Percentiles rank a stretch among this genome's conserved stretches.
Evolutionary conservation across 2,113 vertebrate species (phyloP).

Genomic region (Cercocebus atys): DNA sequence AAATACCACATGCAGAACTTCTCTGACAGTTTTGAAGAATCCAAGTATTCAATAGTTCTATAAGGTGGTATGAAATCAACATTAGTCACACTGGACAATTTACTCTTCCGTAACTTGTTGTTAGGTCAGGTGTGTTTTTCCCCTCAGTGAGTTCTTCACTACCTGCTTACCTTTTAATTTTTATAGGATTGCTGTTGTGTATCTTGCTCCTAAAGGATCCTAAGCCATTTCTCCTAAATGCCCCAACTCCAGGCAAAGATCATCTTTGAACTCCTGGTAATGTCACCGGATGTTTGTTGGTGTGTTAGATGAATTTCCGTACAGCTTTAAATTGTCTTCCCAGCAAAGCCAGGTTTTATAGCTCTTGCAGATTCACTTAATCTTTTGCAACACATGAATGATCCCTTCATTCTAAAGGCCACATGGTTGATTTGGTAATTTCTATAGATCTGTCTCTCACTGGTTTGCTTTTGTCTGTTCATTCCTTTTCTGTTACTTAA

Average conservation of each 20-base stretch:
- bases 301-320: slow-evolving; percentile 68
- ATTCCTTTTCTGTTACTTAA: slow-evolving; percentile 77
- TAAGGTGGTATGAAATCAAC: background rate
- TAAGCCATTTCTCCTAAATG: background rate
- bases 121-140: background rate
- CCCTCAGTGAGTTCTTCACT: background rate
- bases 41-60: background rate
- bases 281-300: slow-evolving; percentile 67
- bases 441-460: slow-evolving; percentile 81
- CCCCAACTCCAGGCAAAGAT: background rate
- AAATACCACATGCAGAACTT: background rate
- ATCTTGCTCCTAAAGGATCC: slow-evolving; percentile 38
- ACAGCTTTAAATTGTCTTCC: slow-evolving; percentile 74
- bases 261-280: slow-evolving; percentile 68
- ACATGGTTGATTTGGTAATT: slow-evolving; percentile 86
- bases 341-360: slow-evolving; percentile 75
- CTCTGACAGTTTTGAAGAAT: background rate
- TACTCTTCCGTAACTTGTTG: background rate
- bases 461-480: slow-evolving; percentile 81
- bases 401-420: slow-evolving; percentile 81
- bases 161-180: background rate
- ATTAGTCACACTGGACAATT: background rate
- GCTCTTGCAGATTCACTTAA: slow-evolving; percentile 81
- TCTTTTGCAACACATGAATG: slow-evolving; percentile 83
- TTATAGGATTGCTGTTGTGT: background rate